Evolutionary conservation across 2,797 vertebrate genomes (phyloP).

Genomic region (Crypturellus tataupa): DNA sequence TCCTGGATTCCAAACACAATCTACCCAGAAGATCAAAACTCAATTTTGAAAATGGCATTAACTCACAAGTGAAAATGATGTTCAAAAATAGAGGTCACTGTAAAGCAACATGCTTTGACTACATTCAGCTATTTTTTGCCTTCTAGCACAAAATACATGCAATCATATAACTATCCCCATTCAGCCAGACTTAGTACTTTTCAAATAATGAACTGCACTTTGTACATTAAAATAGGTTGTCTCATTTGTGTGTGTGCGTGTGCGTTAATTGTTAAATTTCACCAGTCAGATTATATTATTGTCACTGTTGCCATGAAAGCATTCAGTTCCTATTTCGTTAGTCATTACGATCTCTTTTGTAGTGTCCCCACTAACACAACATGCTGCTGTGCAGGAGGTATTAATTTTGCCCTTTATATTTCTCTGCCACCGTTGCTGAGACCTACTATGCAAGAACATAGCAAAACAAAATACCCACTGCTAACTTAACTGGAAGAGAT

Average conservation of each 20-base stretch:
- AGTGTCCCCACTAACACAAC: background rate
- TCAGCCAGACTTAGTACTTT: constrained; percentile 37
- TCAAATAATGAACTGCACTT: constrained; percentile 26
- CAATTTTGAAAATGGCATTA: constrained; percentile 77
- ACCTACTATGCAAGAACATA: background rate
- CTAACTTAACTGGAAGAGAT: background rate
- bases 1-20: constrained; percentile 72
- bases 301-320: background rate
- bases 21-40: constrained; percentile 73
- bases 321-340: constrained; percentile 11
- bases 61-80: constrained; percentile 70
- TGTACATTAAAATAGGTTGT: background rate
- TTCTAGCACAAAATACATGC: constrained; percentile 13
- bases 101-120: constrained; percentile 46
- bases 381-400: rapidly evolving
- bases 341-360: background rate
- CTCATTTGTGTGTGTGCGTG: background rate
- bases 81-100: constrained; percentile 69
- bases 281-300: background rate
- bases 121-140: constrained; percentile 1
- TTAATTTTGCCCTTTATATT: background rate
- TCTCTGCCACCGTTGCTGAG: constrained; percentile 2
- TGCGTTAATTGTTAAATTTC: constrained; percentile 9
- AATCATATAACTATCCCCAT: constrained; percentile 22
- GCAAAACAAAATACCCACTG: constrained; percentile 16